Base-by-base conservation (phyloP, 2,797 vertebrate genomes). In the Morelia viridis region DNA sequence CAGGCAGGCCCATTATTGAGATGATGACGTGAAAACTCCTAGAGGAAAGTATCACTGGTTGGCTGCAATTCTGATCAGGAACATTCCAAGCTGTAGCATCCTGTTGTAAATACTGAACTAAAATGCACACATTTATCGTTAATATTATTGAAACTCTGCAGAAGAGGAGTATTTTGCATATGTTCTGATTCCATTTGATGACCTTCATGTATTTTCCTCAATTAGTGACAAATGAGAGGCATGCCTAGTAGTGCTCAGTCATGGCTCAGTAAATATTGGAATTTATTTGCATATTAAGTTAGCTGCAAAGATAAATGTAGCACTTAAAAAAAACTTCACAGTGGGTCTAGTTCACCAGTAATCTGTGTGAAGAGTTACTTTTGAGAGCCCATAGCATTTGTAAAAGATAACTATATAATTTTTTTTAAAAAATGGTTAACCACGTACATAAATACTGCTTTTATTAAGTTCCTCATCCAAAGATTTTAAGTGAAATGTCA, bases 241-340 rank as follows among this genome's bases (percentile, higher is more conserved):
- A 94, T 95, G 96, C 94, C 92, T 94, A 87, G 94, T 94, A 94
- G 94, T 93, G 83, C 90, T 91, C 95, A 96, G 93, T 95, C 94
- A 95, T 92, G 94, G 93, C 95, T 97, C 94, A 95, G 94, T 92
- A 96, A 96, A 96, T 94, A 96, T 90, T 95, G 94, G 92, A 95
- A 95, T 96, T 95, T 96, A 95, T 96, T 96, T 96, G 94, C 96
- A 96, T 95, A 94, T 94, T 96, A 96, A 96, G 93, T 89, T 12
- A 28, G 86, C 91, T 85, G 88, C n/a, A 84, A 91, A 2, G 2
- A 92, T 95, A 94, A 94, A 95, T 94, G 92, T 92, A 93, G 93
- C 93, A 62, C 41, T 93, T 93, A 4, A 41, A 91, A 80, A 80
- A 93, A 58, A 41, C 89, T 91, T 87, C 92, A 65, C 88, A 88